Evolutionary conservation across 35 echinoderm and acorn worm genomes (phyloP), one percentile per base, ranked within the genome.

Genomic region (Nesometra sesokonis): DNA sequence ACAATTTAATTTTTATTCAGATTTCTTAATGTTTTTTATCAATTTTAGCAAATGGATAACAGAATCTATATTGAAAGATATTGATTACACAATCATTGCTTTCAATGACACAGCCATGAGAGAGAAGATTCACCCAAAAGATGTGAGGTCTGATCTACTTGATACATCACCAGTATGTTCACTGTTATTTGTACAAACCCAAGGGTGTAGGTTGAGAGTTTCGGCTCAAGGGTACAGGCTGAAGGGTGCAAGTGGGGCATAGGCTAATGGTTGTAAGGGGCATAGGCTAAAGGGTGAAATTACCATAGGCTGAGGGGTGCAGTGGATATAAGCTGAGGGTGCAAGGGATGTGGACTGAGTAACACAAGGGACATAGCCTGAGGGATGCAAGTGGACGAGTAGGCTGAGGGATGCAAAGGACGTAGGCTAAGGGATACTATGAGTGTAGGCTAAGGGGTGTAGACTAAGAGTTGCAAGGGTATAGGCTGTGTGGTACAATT

Each of bases 101-200:
- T 97, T 97, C 79, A 88, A 97, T 79, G 91, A 93, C 17, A 89
- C 89, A 0, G 91, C 86, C 87, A 90, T 97, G 30, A 89, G 94
- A 82, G 84, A 86, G 31, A 97, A 94, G 83, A 93, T 93, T 9
- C 77, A 46, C 17, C 79, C 85, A 47, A 86, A 88, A 78, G 94
- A 93, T 89, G 90, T 35, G 11, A 87, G 91, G 43, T 52, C 40
- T 79, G 94, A 97, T 13, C 80, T 88, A 37, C 52, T 2, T 2
- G 52, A 67, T 32, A 88, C 83, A 33, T 88, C 94, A 76, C 94
- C 94, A 11, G 94, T 97, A 82, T 89, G 94, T 91, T 32, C 33
- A 79, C 33, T 7, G 77, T 81, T 81, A 9, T 31, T 8, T 7
- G 27, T 31, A 82, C 0, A 32, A 17, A 13, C 78, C 78, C 0